Base-by-base conservation (phyloP, 2,113 vertebrate genomes). In the Oxyura jamaicensis region DNA sequence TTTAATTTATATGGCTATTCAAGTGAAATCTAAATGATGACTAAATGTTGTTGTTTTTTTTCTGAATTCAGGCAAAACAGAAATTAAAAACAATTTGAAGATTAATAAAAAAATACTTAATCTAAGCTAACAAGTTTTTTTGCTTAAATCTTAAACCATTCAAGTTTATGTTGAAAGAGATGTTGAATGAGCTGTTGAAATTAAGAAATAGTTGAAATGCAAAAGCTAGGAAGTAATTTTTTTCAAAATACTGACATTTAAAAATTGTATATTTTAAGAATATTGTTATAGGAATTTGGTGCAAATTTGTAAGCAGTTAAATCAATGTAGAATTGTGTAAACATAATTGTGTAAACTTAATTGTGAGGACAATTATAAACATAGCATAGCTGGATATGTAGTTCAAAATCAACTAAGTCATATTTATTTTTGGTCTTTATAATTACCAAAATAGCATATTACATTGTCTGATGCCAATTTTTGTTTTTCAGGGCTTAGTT, bases 401-500 rank as follows among this genome's bases (percentile, higher is more conserved):
- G 26, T 5, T 19, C 7, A 50, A 71, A 71, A 85, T 50, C 18
- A 80, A 18, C 13, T 29, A 11, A 41, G 10, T 6, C 19, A 9
- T 3, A 5, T 83, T 83, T 84, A 33, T 19, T 78, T 76, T 62
- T 79, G 20, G 11, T 76, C 14, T 66, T 90, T 7, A 3, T 41
- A 23, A 39, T 94, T 71, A 52, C 29, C 36, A 13, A 31, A n/a
- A 84, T 25, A 92, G 48, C 4, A 3, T 53, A 20, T 42, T 72
- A 28, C 3, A 4, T 46, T 13, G 13, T 75, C 65, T 52, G 22
- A 48, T 76, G 44, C 4, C 35, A 13, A 18, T 1, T 36, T 11
- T 52, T 95, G 55, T 53, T 73, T 82, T 50, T 35, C 92, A 99
- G 99, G 98, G 99, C 28, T 96, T 99, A 76, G 98, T 99, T 56